Evolutionary conservation across 1,140 invertebrate species (phyloP), one percentile per base, ranked within the genome.

Genomic region (Varroa destructor): DNA sequence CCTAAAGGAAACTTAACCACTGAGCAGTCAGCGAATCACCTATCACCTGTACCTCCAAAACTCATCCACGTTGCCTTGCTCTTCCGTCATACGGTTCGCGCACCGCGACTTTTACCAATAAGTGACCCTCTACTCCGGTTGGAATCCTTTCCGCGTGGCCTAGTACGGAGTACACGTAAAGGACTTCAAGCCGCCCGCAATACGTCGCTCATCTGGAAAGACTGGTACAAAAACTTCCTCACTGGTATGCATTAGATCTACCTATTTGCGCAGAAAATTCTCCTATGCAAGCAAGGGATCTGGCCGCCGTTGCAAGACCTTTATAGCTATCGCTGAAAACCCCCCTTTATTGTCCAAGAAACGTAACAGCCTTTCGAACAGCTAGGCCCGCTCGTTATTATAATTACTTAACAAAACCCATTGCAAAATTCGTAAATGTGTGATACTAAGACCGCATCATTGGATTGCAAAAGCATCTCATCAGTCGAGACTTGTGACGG

Each of bases 201-300:
- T 46, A 8, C 61, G 1, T 43, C 61, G 40, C 61, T 67, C 12
- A 40, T 67, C 10, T 67, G 61, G 61, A 67, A 46, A 40, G 61
- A 67, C 1, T 67, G 61, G 61, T 67, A 67, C 61, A 67, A 67
- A 37, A 37, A 67, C 40, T 67, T 67, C 46, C 36, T 67, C 12
- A 67, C 10, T 40, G 61, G 61, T 67, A 46, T 14, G 61, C 8
- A 40, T 2, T 12, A 14, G 3, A 58, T 58, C 46, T 8, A 51
- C 46, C 8, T 51, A 8, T 5, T 8, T 51, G 46, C 46, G 8
- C 46, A 51, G 3, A 8, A 51, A 51, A 51, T 51, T 8, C 8
- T 51, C 46, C 46, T 51, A 8, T 42, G 57, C 3, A 12, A 58
- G 57, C 57, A 58, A 3, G 3, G 4, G 57, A 58, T 3, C 25